Evolutionary conservation across 2,797 vertebrate species (phyloP).

Genomic region (Nyctibius grandis): DNA sequence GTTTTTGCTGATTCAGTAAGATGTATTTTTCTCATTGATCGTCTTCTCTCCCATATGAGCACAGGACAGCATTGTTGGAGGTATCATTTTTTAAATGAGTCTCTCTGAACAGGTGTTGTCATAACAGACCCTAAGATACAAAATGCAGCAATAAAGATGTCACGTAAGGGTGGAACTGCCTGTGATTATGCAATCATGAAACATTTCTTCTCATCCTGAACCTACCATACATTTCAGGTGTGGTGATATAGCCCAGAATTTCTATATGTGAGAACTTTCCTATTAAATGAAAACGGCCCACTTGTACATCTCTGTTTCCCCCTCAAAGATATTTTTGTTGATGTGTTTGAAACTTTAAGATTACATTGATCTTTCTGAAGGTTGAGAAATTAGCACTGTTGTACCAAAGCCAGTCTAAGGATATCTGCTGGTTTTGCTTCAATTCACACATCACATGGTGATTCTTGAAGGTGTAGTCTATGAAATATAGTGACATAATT

Average conservation of each 20-base stretch:
- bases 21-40: not conserved
- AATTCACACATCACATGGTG: conserved; percentile 5
- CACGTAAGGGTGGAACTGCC: not conserved
- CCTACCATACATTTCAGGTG: not conserved
- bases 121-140: not conserved
- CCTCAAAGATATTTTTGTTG: not conserved
- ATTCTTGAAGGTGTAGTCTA: conserved; percentile 10
- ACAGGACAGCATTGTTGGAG: not conserved
- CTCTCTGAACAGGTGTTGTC: not conserved
- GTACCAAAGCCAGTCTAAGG: not conserved
- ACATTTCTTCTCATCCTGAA: not conserved
- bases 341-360: not conserved
- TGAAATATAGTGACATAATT: conserved; percentile 17
- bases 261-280: not conserved
- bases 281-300: not conserved
- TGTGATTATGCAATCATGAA: not conserved
- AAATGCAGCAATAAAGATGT: not conserved
- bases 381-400: not conserved
- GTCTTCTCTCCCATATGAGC: not conserved
- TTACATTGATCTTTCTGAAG: not conserved
- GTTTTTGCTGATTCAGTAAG: not conserved
- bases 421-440: conserved; percentile 21
- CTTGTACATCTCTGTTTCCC: not conserved
- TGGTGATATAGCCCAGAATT: not conserved
- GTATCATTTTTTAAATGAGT: not conserved